These are phyloP conservation scores for Lampris incognitus DNA, from an alignment of 2,113 vertebrate species.

Conservation along the genomic window DNA sequence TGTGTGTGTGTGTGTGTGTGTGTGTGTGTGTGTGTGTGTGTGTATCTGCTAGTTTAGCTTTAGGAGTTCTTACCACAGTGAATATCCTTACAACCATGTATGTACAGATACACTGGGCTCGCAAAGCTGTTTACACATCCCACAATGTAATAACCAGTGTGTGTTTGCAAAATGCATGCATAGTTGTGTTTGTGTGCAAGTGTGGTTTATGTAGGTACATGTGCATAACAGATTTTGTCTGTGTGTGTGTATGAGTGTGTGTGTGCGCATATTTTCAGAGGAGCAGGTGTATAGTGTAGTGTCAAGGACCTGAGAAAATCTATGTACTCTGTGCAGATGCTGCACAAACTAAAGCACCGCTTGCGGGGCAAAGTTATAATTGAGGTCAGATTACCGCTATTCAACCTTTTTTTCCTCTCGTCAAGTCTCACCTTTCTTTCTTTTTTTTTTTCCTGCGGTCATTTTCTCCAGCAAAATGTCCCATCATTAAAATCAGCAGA, in stretches of 20 bases:
- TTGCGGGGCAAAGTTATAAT: slow-evolving; percentile 24
- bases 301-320: slow-evolving; percentile 16
- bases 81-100: too few species aligned
- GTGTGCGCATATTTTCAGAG: background rate
- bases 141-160: too few species aligned
- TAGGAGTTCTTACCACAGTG: too few species aligned
- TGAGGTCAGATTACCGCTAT: slow-evolving; percentile 39
- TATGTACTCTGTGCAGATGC: slow-evolving; percentile 8
- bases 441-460: slow-evolving; percentile 3
- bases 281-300: background rate
- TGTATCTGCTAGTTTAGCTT: background rate
- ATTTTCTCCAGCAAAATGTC: slow-evolving; percentile 46
- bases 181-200: background rate
- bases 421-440: slow-evolving; percentile 1
- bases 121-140: too few species aligned
- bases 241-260: background rate
- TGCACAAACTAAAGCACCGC: background rate
- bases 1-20: background rate
- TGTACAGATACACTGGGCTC: too few species aligned
- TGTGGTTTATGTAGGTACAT: background rate
- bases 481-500: slow-evolving; percentile 30
- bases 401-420: slow-evolving; percentile 26
- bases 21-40: background rate
- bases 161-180: too few species aligned
- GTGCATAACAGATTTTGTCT: background rate